Evolutionary conservation across 1,140 invertebrate genomes (phyloP).

Genomic region (Drosophila hydei): DNA sequence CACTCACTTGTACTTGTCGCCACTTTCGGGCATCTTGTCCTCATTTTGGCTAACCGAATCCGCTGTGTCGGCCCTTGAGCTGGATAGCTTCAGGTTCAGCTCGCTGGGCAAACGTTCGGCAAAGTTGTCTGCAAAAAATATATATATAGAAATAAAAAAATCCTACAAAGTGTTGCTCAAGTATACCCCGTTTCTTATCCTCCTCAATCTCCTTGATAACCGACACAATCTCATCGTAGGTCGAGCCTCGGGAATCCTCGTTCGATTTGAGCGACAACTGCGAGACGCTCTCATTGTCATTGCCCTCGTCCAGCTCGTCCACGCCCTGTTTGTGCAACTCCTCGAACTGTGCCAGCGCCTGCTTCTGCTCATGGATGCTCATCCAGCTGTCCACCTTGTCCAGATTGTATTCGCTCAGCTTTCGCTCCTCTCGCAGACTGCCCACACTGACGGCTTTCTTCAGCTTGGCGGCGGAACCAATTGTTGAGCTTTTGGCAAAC

Average conservation of each 20-base stretch:
- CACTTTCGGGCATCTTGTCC: conserved; percentile 51
- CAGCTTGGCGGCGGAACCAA: conserved; percentile 37
- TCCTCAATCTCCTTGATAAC: conserved; percentile 84
- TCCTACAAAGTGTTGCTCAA: not conserved
- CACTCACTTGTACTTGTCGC: conserved; percentile 80
- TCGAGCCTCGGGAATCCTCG: conserved; percentile 74
- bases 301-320: conserved; percentile 52
- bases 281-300: conserved; percentile 64
- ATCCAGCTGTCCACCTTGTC: conserved; percentile 84
- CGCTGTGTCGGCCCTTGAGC: conserved; percentile 57
- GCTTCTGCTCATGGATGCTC: conserved; percentile 73
- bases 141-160: not conserved
- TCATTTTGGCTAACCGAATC: conserved; percentile 54
- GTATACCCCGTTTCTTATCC: conserved; percentile 74
- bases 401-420: conserved; percentile 79
- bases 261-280: conserved; percentile 71
- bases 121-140: conserved; percentile 58
- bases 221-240: conserved; percentile 81
- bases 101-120: conserved; percentile 68
- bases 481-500: conserved; percentile 17
- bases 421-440: conserved; percentile 72
- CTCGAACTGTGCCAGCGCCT: conserved; percentile 53
- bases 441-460: conserved; percentile 72
- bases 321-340: conserved; percentile 59
- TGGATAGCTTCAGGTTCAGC: conserved; percentile 62